These are phyloP conservation scores for Empidonax alnorum DNA, from an alignment of 2,113 vertebrate species.

Conservation along the genomic window DNA sequence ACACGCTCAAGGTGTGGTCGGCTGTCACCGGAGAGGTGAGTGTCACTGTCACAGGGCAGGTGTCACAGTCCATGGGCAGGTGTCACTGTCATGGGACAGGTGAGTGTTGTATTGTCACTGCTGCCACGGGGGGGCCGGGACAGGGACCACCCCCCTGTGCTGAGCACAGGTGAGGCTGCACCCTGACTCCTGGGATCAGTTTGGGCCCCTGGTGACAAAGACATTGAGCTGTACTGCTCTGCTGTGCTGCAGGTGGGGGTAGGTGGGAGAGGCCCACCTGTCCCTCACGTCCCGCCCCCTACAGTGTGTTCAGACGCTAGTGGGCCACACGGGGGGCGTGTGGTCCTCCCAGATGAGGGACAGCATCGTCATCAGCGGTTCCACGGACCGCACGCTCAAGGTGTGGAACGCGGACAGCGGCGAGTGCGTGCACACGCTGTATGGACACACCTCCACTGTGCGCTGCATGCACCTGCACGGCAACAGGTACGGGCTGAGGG, in stretches of 20 bases:
- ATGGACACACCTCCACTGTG: slow-evolving; percentile 68
- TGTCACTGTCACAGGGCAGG: not conserved
- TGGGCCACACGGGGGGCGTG: slow-evolving; percentile 69
- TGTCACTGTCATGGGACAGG: not conserved
- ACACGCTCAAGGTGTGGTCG: slow-evolving; percentile 73
- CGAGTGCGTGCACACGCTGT: slow-evolving; percentile 65
- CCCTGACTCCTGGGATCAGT: not conserved
- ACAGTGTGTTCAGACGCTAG: slow-evolving; percentile 72
- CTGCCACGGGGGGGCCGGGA: accelerated
- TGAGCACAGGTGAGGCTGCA: not conserved
- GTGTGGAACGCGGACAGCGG: slow-evolving; percentile 71
- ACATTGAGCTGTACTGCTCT: not conserved
- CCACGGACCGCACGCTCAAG: slow-evolving; percentile 67
- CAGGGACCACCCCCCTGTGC: not conserved
- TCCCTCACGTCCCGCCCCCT: not conserved
- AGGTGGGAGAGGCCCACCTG: not conserved
- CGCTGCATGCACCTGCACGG: slow-evolving; percentile 74
- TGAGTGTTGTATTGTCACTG: not conserved
- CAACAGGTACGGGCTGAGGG: not conserved
- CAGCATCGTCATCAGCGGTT: slow-evolving; percentile 66
- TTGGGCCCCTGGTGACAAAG: not conserved
- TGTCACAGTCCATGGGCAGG: too few species aligned
- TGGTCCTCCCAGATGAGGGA: slow-evolving; percentile 76
- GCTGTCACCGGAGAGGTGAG: not conserved
- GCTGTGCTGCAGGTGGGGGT: too few species aligned